phyloP scores from a whole-genome alignment of 2,888 invertebrate species.

The Drosophila mercatorum region DNA sequence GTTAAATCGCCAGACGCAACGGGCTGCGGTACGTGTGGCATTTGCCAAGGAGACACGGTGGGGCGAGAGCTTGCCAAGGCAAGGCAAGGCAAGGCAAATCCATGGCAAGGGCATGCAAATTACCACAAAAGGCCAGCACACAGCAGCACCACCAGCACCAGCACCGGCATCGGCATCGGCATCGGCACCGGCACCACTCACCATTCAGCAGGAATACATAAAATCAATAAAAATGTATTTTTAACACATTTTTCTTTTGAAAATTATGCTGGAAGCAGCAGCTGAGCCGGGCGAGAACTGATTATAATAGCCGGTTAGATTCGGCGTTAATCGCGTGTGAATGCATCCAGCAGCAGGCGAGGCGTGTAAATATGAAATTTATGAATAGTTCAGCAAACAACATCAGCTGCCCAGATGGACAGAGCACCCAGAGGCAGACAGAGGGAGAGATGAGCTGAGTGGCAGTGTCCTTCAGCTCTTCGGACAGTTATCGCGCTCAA shows the following conservation, averaged over 20 bases:
- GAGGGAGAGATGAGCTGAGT: not conserved
- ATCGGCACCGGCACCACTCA: too few species aligned
- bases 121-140: constrained; percentile 63
- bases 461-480: constrained; percentile 15
- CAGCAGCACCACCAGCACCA: constrained; percentile 17
- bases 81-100: constrained; percentile 34
- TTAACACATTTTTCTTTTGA: constrained; percentile 50
- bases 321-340: constrained; percentile 63
- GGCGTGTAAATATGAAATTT: constrained; percentile 42
- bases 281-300: constrained; percentile 13
- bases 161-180: not conserved
- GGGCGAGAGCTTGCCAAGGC: constrained; percentile 38
- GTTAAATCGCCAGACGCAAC: constrained; percentile 43
- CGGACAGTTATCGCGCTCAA: constrained; percentile 23
- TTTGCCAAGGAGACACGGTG: constrained; percentile 40
- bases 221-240: constrained; percentile 67
- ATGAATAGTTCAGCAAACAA: constrained; percentile 44
- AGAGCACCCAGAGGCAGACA: not conserved
- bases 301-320: constrained; percentile 28
- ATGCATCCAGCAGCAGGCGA: constrained; percentile 50
- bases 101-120: constrained; percentile 65
- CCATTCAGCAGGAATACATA: constrained; percentile 20
- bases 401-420: constrained; percentile 43
- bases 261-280: constrained; percentile 35
- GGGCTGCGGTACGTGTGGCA: constrained; percentile 55